phyloP scores from a whole-genome alignment of 2,797 vertebrate genomes.

The Pseudocheirus occidentalis region DNA sequence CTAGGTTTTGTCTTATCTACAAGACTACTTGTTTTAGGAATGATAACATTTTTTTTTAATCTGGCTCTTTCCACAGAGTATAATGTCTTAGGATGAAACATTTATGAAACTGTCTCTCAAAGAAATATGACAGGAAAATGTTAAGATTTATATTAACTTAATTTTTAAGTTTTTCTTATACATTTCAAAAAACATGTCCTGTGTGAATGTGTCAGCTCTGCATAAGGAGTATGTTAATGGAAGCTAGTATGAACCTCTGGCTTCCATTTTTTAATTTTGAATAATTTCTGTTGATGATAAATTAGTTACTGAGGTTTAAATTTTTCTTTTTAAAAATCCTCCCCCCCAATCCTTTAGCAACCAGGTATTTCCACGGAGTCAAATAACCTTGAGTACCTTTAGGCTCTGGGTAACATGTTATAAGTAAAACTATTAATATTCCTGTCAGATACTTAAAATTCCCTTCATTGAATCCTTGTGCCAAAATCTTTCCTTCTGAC shows the following conservation, averaged over 20 bases:
- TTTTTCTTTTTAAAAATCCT: background rate
- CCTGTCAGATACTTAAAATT: background rate
- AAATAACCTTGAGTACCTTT: background rate
- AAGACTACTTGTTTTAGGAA: background rate
- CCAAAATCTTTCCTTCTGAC: slow-evolving; percentile 61
- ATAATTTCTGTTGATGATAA: background rate
- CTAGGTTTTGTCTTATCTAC: background rate
- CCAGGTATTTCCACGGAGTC: background rate
- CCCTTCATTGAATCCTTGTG: slow-evolving; percentile 40
- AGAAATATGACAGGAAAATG: background rate
- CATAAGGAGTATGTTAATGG: rapidly evolving
- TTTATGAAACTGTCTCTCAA: slow-evolving; percentile 36
- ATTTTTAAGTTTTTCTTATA: background rate
- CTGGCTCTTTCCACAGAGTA: slow-evolving; percentile 38
- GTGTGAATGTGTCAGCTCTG: rapidly evolving
- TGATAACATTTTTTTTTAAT: slow-evolving; percentile 11
- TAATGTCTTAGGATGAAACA: slow-evolving; percentile 40
- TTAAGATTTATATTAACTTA: background rate
- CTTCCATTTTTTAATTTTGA: background rate
- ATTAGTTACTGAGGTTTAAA: background rate
- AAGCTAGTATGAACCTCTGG: rapidly evolving
- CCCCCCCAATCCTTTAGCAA: background rate
- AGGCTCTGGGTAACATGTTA: background rate
- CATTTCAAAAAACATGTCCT: background rate
- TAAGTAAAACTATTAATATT: background rate